Evolutionary conservation across 1,140 invertebrate genomes (phyloP), one percentile per base, ranked within the genome.

Genomic region (Dendroctonus ponderosae): DNA sequence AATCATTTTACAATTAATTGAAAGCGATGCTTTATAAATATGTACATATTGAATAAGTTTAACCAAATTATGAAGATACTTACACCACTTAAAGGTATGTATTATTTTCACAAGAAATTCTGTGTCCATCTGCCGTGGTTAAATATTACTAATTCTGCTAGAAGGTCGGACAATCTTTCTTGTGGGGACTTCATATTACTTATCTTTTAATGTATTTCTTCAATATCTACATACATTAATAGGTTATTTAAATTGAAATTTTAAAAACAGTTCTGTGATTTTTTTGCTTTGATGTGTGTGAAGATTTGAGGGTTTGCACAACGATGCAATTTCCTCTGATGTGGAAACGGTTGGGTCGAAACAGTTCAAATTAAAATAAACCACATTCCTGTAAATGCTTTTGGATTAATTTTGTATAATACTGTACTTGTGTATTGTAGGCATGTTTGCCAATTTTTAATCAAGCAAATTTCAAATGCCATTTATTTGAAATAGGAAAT

Each of bases 391-490:
- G 12, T 49, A 60, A 58, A 42, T 44, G 12, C 12, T 6, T 42
- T 43, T 6, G 9, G 7, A 40, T 38, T 54, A 40, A 44, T 38
- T 11, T 7, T 49, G 12, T 7, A 14, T 6, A 48, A 43, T 48
- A 46, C 11, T 48, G n/a, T 6, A 46, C 46, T n/a, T 60, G 14
- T 46, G 6, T n/a, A 49, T 5, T 49, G 38, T 14, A 46, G 8
- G 4, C 5, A 12, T 46, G 12, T 9, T 9, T 46, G 12, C 43
- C 1, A 0, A 42, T 42, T 8, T 12, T 49, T 6, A 8, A 7
- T 49, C 37, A 49, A 60, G 39, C 7, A 49, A 43, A 11, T n/a
- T 60, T 26, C 39, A 48, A 60, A 60, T 46, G 26, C 26, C 26
- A 26, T 26, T 26, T 3, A 26, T 26, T 26, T 26, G 6, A 51